These are phyloP conservation scores for Eupithecia insigniata DNA, from an alignment of 2,888 invertebrate genomes.

Conservation along the genomic window DNA sequence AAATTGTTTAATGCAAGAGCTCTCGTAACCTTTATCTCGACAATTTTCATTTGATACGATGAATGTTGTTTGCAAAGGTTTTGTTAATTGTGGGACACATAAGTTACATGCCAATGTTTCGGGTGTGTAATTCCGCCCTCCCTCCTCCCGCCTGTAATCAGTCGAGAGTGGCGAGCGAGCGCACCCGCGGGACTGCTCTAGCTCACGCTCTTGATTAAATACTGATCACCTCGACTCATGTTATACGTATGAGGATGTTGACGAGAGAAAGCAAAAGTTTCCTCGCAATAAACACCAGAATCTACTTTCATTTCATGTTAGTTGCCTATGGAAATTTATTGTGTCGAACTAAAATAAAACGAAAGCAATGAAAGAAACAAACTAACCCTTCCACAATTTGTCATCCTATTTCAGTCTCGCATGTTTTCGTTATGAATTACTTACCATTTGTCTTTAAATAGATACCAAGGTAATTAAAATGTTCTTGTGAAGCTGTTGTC, in stretches of 20 bases:
- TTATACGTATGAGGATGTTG: slow-evolving; percentile 21
- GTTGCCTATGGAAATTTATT: neutral
- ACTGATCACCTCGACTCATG: slow-evolving; percentile 25
- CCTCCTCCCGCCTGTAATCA: slow-evolving; percentile 22
- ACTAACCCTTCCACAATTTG: slow-evolving; percentile 15
- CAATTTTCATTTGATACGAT: neutral
- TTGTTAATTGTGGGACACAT: slow-evolving; percentile 14
- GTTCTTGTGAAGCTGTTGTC: neutral
- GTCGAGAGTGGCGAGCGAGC: slow-evolving; percentile 10
- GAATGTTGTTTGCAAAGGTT: neutral
- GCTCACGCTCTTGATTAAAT: slow-evolving; percentile 31
- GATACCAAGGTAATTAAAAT: slow-evolving; percentile 14
- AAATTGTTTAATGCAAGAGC: too few relatives aligned
- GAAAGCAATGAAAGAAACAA: neutral
- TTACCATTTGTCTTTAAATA: slow-evolving; percentile 7
- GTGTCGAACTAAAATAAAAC: neutral
- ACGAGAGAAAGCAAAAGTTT: slow-evolving; percentile 1
- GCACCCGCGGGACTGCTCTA: slow-evolving; percentile 27
- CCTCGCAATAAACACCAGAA: neutral
- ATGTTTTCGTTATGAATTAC: slow-evolving; percentile 6
- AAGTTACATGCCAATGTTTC: slow-evolving; percentile 20
- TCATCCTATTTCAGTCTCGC: slow-evolving; percentile 11
- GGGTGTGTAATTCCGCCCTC: slow-evolving; percentile 28
- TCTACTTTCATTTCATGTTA: neutral
- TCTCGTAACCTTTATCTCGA: neutral